Evolutionary conservation across 2,888 invertebrate genomes (phyloP).

Genomic region (Boloria euphrosyne): DNA sequence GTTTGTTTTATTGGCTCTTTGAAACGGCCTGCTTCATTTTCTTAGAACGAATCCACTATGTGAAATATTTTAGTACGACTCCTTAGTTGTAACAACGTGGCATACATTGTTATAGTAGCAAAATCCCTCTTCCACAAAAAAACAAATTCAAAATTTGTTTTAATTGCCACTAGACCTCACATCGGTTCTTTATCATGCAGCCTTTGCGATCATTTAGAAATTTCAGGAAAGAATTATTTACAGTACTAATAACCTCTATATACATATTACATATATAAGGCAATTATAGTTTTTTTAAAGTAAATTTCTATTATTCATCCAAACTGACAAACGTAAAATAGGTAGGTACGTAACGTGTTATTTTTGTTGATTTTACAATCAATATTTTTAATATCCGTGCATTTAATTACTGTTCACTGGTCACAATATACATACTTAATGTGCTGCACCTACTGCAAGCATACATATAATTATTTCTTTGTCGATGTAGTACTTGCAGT

Average conservation of each 20-base stretch:
- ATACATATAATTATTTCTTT: constrained; percentile 6
- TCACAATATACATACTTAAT: neutral
- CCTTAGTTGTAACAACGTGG: neutral
- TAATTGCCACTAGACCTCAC: no score
- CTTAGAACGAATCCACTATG: neutral
- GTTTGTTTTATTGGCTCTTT: constrained; percentile 42
- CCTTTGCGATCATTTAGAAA: no score
- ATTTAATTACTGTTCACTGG: constrained; percentile 10
- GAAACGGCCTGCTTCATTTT: constrained; percentile 32
- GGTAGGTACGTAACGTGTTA: neutral
- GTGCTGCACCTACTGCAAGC: neutral
- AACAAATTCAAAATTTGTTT: no score
- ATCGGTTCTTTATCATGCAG: no score
- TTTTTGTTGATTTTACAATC: neutral
- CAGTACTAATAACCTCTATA: no score
- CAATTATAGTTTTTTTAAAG: no score
- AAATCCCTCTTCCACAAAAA: no score
- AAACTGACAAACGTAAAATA: no score
- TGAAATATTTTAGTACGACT: neutral
- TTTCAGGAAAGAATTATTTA: no score
- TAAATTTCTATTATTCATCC: no score
- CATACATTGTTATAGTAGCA: no score
- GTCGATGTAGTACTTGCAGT: constrained; percentile 5
- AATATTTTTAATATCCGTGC: constrained; percentile 10
- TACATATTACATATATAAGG: no score